phyloP scores from a whole-genome alignment of 2,888 invertebrate genomes.

The Anodontia alba region DNA sequence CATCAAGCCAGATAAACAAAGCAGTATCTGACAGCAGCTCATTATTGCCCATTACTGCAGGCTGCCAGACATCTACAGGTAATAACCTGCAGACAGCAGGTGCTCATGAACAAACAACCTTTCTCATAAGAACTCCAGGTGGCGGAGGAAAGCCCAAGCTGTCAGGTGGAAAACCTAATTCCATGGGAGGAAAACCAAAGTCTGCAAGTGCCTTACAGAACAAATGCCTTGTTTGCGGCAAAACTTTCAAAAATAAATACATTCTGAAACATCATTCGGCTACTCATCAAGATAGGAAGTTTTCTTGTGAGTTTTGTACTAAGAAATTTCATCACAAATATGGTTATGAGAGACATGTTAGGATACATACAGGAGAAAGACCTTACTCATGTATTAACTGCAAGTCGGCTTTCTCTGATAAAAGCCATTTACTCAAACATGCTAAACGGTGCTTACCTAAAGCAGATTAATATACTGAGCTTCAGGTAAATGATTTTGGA shows the following conservation, averaged over 20 bases:
- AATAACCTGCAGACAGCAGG: not conserved
- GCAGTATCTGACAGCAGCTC: not conserved
- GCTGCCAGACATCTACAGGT: not conserved
- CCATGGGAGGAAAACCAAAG: slow-evolving; percentile 10
- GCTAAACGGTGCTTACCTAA: slow-evolving; percentile 32
- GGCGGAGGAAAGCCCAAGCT: not conserved
- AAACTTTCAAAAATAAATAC: slow-evolving; percentile 58
- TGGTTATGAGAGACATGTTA: slow-evolving; percentile 55
- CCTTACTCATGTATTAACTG: slow-evolving; percentile 62
- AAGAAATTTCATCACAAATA: slow-evolving; percentile 64
- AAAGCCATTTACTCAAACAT: slow-evolving; percentile 57
- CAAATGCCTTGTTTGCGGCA: slow-evolving; percentile 55
- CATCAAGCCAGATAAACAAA: not conserved
- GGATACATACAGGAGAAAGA: slow-evolving; percentile 62
- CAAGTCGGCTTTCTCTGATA: slow-evolving; percentile 55
- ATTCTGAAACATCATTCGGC: slow-evolving; percentile 56
- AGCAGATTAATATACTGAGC: too few relatives aligned
- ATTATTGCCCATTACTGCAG: not conserved
- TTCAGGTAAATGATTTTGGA: too few relatives aligned
- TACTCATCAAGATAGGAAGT: slow-evolving; percentile 57
- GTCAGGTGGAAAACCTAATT: not conserved
- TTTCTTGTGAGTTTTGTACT: slow-evolving; percentile 60
- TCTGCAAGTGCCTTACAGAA: slow-evolving; percentile 25
- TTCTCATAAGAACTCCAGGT: not conserved
- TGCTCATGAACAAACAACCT: not conserved